Evolutionary conservation across 2,113 vertebrate species (phyloP), one percentile per base, ranked within the genome.

Genomic region (Chrysemys picta): DNA sequence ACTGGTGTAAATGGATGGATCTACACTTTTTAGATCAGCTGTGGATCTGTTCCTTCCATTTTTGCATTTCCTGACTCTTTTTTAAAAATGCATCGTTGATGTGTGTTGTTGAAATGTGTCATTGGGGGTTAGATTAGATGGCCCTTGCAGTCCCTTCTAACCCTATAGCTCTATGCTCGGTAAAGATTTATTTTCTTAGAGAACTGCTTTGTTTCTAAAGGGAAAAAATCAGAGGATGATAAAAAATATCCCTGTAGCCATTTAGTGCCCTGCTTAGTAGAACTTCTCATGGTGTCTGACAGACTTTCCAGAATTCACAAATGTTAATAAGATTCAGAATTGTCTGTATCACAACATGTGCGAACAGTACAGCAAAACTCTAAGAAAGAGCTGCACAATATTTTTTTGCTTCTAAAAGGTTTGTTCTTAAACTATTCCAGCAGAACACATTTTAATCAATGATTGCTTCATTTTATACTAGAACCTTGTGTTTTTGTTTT

Each of bases 381-480:
- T 45, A 27, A 45, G 69, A 88, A 85, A 78, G 45, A 25, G 45
- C 3, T 3, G 50, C 50, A n/a, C 4, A 22, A 45, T 25, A 42
- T 81, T 50, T 31, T 81, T 83, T 69, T 79, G 50, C 69, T 50
- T 80, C 45, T 27, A 16, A 89, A 94, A 92, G 22, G 12, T 31
- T 87, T 3, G 21, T 62, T 90, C n/a, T n/a, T 29, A 24, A 10
- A 42, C 24, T 88, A 84, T 11, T 25, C 82, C 27, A 53, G 25
- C 24, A 47, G 42, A 87, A 91, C 14, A 22, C 3, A 10, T 25
- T 45, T 45, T 21, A 69, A 42, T 4, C 84, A 82, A 45, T 49
- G 69, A 13, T 38, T 76, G 52, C 50, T 84, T 56, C 54, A 49
- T 0, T 0, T 69, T 21, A n/a, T 2, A 22, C 47, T 17, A 42